Evolutionary conservation across 2,113 vertebrate species (phyloP), one percentile per base, ranked within the genome.

Genomic region (Neolamprologus kungweensis): DNA sequence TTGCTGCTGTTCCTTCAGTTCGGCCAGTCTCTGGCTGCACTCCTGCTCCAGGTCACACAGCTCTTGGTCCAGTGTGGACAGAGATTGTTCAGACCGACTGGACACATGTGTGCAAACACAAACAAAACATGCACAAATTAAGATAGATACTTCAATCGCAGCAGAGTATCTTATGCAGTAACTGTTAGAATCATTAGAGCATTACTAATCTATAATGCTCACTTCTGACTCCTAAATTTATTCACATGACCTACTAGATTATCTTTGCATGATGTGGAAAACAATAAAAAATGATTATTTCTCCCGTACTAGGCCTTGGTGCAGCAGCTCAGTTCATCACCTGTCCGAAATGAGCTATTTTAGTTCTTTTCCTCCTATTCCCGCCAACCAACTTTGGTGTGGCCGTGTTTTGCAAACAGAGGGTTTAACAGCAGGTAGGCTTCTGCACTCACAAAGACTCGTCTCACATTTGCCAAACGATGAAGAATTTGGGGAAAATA

Each of bases 1-100:
- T 79, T 99, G 98, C 80, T 99, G 98, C 91, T 98, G 97, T 89
- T 98, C 98, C 94, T 98, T 99, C 86, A 99, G 95, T 88, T 99
- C 97, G 1, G 97, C 91, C 1, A 98, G 94, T 90, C 97, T 97
- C 91, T 97, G 97, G 60, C 91, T 95, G 94, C 97, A 97, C 90
- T 99, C 98, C 1, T 97, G 95, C 83, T 99, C 98, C 7, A 99
- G 95, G 0, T 97, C 96, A 28, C 95, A 93, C 80, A 99, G 94
- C 19, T 99, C 98, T 92, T 98, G 97, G 85, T 99, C 98, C 87
- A 98, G 94, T 5, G 95, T 93, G 1, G 97, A 97, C 51, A 97
- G 96, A 7, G 95, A 96, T 8, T 97, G 97, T 42, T 99, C 98
- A 1, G 98, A 98, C 87, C 97, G 98, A 87, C 97, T 96, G 1